phyloP scores from a whole-genome alignment of 1,140 invertebrate species.

The Drosophila mojavensis region DNA sequence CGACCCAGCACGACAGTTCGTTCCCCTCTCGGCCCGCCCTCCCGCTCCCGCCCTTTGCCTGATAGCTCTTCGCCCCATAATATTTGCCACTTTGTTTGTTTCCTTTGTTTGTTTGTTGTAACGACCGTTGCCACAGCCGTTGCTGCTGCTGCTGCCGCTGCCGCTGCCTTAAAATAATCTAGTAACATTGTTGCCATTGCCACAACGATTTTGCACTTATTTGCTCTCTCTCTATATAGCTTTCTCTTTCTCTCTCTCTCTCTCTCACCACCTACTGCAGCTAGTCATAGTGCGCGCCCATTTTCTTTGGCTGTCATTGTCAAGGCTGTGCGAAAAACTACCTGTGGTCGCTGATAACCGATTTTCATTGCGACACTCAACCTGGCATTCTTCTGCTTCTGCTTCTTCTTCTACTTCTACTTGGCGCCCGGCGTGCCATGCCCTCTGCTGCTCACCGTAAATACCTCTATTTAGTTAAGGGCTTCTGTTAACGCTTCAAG shows the following conservation, averaged over 20 bases:
- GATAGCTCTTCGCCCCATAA: conserved; percentile 42
- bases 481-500: conserved; percentile 2
- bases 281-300: conserved; percentile 31
- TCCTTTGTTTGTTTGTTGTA: conserved; percentile 80
- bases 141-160: conserved; percentile 5
- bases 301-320: conserved; percentile 74
- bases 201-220: conserved; percentile 58
- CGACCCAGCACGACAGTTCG: conserved; percentile 55
- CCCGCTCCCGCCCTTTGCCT: conserved; percentile 11
- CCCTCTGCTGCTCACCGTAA: background rate
- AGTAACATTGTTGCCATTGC: conserved; percentile 35
- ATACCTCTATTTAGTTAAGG: background rate
- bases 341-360: conserved; percentile 56
- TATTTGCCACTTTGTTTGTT: conserved; percentile 76
- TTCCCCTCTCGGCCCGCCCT: background rate
- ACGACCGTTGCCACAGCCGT: conserved; percentile 52
- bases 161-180: conserved; percentile 40
- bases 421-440: background rate
- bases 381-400: background rate
- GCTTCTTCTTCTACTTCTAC: background rate
- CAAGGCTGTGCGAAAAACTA: conserved; percentile 75
- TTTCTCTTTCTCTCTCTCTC: background rate
- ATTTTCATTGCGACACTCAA: conserved; percentile 25
- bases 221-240: conserved; percentile 12
- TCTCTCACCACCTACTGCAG: conserved; percentile 1